Conservation (phyloP, 92 coral and sea anemone genomes). For the Porites rus region DNA sequence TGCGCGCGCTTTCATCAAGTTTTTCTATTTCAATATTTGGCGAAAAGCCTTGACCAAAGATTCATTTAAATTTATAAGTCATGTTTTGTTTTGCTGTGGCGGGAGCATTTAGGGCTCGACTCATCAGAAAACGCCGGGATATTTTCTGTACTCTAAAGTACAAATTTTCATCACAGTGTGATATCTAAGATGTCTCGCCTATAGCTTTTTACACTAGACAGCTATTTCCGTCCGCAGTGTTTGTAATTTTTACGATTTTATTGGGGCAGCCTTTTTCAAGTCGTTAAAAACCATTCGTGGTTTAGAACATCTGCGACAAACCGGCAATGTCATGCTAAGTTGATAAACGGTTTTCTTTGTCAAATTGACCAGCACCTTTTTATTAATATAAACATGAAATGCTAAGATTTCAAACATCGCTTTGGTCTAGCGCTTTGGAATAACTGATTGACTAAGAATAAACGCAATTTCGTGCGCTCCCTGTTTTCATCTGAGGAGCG, state of each 20-base stretch:
- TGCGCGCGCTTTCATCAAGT: conserved; percentile 54
- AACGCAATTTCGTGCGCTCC: background rate
- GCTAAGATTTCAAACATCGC: conserved; percentile 4
- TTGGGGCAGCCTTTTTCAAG: conserved; percentile 18
- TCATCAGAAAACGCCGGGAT: conserved; percentile 15
- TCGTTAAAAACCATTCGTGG: conserved; percentile 42
- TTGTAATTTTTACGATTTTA: conserved; percentile 7
- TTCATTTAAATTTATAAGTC: conserved; percentile 79
- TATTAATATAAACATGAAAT: background rate
- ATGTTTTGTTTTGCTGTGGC: conserved; percentile 89
- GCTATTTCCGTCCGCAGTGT: conserved; percentile 26
- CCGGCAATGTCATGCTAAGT: conserved; percentile 27
- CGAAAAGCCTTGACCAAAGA: conserved; percentile 87
- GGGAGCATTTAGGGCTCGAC: conserved; percentile 28
- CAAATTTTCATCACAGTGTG: conserved; percentile 36
- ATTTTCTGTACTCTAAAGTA: conserved; percentile 14
- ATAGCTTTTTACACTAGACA: conserved; percentile 11
- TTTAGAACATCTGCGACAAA: conserved; percentile 38
- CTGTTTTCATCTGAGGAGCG: background rate
- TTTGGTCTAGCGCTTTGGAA: background rate
- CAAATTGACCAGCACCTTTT: conserved; percentile 32
- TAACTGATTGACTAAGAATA: background rate
- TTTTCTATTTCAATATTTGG: conserved; percentile 83
- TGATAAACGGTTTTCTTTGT: conserved; percentile 47
- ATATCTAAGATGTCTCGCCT: conserved; percentile 13